phyloP scores from a whole-genome alignment of 1,140 invertebrate genomes.

The Rhyacophila brunnea region DNA sequence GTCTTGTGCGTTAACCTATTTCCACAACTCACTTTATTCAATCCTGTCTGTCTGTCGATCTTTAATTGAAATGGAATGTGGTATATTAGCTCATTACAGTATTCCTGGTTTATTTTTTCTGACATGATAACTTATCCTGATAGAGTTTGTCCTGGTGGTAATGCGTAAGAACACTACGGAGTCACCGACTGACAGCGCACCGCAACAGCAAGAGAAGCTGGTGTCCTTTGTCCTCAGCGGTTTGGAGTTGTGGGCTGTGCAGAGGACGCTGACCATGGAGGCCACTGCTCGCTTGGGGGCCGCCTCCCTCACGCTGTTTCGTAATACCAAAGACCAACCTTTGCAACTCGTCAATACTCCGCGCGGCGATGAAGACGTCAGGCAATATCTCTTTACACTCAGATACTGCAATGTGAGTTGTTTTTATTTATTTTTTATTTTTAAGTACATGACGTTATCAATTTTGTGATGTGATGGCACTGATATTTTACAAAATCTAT shows the following conservation, averaged over 20 bases:
- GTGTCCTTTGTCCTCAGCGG: slow-evolving; percentile 47
- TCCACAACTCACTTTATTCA: too few relatives aligned
- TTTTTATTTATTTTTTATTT: slow-evolving; percentile 8
- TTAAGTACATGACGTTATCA: too few relatives aligned
- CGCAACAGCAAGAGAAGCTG: slow-evolving; percentile 4
- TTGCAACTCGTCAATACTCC: slow-evolving; percentile 70
- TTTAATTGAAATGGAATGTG: too few relatives aligned
- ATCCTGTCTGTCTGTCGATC: too few relatives aligned
- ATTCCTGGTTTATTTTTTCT: neutral
- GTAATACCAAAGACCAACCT: slow-evolving; percentile 49
- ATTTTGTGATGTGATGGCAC: too few relatives aligned
- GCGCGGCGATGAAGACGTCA: slow-evolving; percentile 48
- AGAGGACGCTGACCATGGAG: slow-evolving; percentile 74
- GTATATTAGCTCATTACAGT: neutral
- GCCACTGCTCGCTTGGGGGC: slow-evolving; percentile 69
- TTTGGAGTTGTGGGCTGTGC: slow-evolving; percentile 68
- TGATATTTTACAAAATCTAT: too few relatives aligned
- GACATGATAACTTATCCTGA: slow-evolving; percentile 3
- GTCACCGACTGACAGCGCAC: neutral
- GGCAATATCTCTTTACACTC: slow-evolving; percentile 66
- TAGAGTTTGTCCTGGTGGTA: slow-evolving; percentile 48
- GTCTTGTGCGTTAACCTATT: too few relatives aligned
- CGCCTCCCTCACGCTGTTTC: slow-evolving; percentile 62
- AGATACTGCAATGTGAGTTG: slow-evolving; percentile 66
- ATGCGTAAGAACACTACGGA: slow-evolving; percentile 41